Evolutionary conservation across 1,140 invertebrate genomes (phyloP), one percentile per base, ranked within the genome.

Genomic region (Dendrolimus kikuchii): DNA sequence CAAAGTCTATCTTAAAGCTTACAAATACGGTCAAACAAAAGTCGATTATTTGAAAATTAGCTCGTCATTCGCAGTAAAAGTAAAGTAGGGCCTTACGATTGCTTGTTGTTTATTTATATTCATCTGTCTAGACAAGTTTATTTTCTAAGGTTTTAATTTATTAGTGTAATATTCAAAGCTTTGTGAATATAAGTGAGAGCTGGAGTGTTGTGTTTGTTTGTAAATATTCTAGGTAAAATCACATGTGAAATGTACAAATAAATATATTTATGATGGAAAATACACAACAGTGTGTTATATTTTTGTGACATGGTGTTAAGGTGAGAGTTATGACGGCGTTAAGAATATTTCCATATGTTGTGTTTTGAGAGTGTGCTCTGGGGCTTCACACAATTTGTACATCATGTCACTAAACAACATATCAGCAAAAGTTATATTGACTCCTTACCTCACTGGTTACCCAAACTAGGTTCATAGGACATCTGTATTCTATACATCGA

Each of bases 231-330:
- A 64, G 71, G 72, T 62, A 52, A 69, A 74, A 77, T 79, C 66
- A 72, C 71, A 80, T 55, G 68, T 72, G 68, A 77, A 72, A 81
- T 84, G 79, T 85, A 81, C 81, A 85, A 82, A 84, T 76, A 57
- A 72, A 74, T 73, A 79, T 81, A 80, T 79, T 81, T 80, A 80
- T 77, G 59, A 68, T 67, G 74, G 70, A 80, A 61, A 64, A 74
- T 77, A 74, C 78, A 77, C 67, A 81, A 68, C 63, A 51, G 64
- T 77, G 67, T 74, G 67, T 66, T 74, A 78, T 84, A 81, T 79
- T 85, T 77, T 86, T 81, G 80, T 81, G 82, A 81, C 78, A 86
- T 83, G 78, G 70, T 82, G 80, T 83, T 74, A 69, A 71, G 64
- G 64, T 54, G 65, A 66, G 62, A 55, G 59, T 73, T 73, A 66